Evolutionary conservation across 2,888 invertebrate genomes (phyloP).

Genomic region (Blastobasis lacticolella): DNA sequence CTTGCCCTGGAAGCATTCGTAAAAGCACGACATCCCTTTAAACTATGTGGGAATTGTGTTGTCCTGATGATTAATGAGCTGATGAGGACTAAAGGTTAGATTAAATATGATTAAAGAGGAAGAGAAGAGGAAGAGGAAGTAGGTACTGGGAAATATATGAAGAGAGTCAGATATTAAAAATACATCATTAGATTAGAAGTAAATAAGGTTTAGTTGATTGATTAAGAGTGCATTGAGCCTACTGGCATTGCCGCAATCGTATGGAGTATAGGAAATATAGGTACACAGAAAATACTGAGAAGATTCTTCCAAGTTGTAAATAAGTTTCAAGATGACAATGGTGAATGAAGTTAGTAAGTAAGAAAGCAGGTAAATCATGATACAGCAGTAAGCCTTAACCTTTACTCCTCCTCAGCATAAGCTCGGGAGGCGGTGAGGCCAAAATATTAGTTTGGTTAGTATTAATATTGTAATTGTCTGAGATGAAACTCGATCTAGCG

Average conservation of each 20-base stretch:
- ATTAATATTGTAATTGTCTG: too few species aligned
- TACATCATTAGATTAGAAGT: too few species aligned
- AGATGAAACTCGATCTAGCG: too few species aligned
- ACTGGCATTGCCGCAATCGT: too few species aligned
- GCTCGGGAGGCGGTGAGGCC: slow-evolving; percentile 51
- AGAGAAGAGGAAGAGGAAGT: background rate
- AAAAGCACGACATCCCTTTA: slow-evolving; percentile 71
- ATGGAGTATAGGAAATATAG: too few species aligned
- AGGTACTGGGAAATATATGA: background rate
- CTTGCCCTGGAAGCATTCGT: slow-evolving; percentile 71
- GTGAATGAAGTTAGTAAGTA: slow-evolving; percentile 10
- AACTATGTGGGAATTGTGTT: slow-evolving; percentile 49
- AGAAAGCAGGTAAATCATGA: too few species aligned
- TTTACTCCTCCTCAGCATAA: slow-evolving; percentile 60
- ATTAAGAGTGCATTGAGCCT: too few species aligned
- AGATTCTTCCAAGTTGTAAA: too few species aligned
- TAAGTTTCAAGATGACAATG: background rate
- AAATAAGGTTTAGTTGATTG: too few species aligned
- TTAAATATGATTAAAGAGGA: background rate
- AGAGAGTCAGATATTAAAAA: background rate
- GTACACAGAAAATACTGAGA: too few species aligned
- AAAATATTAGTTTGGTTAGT: slow-evolving; percentile 43
- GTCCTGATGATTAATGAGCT: slow-evolving; percentile 24
- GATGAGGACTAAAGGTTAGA: slow-evolving; percentile 62
- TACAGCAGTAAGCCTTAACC: slow-evolving; percentile 17